These are phyloP conservation scores for Galeopterus variegatus DNA, from an alignment of 2,113 vertebrate genomes.

Conservation along the genomic window DNA sequence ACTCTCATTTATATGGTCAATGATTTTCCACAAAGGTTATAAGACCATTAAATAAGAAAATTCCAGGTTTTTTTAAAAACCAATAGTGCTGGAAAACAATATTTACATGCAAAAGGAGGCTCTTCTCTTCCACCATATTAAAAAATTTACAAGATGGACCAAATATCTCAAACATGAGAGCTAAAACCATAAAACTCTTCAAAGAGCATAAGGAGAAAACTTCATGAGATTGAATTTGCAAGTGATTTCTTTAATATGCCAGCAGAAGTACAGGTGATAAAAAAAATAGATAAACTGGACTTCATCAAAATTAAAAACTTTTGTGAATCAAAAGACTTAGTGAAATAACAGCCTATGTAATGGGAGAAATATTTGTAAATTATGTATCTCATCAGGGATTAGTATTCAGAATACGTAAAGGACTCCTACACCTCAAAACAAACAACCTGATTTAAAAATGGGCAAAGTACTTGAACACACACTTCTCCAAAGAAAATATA, in stretches of 20 bases:
- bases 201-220: background rate
- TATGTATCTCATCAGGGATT: too few species aligned
- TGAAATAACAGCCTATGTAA: background rate
- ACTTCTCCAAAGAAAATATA: background rate
- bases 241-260: background rate
- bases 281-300: background rate
- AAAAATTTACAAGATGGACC: constrained; percentile 4
- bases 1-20: background rate
- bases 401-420: background rate
- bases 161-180: background rate
- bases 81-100: background rate
- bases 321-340: background rate
- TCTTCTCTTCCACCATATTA: background rate
- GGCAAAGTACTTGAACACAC: background rate
- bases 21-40: background rate
- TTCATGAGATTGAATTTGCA: background rate
- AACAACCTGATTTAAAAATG: too few species aligned
- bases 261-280: background rate
- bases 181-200: background rate
- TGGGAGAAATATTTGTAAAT: background rate
- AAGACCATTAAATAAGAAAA: background rate
- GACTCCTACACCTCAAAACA: background rate
- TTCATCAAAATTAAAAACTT: background rate
- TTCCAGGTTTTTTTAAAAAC: too few species aligned
- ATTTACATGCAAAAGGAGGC: background rate